Base-by-base conservation (phyloP, 1,140 invertebrate genomes). In the Drosophila asahinai region DNA sequence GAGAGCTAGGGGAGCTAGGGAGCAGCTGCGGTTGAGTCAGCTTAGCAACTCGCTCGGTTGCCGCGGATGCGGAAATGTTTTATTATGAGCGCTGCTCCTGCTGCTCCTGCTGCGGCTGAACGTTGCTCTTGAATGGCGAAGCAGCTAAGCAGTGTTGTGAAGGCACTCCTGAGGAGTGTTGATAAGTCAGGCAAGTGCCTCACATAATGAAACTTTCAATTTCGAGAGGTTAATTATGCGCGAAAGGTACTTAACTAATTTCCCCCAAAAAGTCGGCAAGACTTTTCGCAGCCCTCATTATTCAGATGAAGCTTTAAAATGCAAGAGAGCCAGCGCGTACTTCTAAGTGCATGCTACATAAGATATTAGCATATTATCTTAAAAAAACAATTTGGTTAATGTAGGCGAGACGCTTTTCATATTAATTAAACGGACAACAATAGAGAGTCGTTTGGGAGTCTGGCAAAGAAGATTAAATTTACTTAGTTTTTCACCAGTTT, bases 191-290 rank as follows among this genome's bases (percentile, higher is more conserved):
- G 22, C 47, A 38, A 51, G 67, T 60, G 71, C 68, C 45, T 25
- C 19, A 17, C 64, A 73, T 36, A 73, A 73, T 43, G 55, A 52
- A 72, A 73, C 71, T 73, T 73, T 73, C 45, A 73, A 73, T 73
- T 72, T 73, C 19, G 47, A 73, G 71, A n/a, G 71, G 55, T 73
- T 72, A 73, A 73, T 73, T 73, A 73, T 73, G 67, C 67, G 67
- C 63, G 49, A 71, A 71, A 40, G 40, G 63, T 67, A 54, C 63
- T 54, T 47, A 66, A 52, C 66, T 25, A 66, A 52, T 70, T 54
- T 68, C 22, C 38, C 67, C 17, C 48, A 17, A 70, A 70, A 70
- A 15, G 64, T 36, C 25, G 30, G 38, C 48, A 68, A 68, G 63
- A 45, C 30, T 54, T 66, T 67, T 45, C n/a, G 19, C 47, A 14